Base-by-base conservation (phyloP, 2,888 invertebrate species). In the Leucozona laternaria region DNA sequence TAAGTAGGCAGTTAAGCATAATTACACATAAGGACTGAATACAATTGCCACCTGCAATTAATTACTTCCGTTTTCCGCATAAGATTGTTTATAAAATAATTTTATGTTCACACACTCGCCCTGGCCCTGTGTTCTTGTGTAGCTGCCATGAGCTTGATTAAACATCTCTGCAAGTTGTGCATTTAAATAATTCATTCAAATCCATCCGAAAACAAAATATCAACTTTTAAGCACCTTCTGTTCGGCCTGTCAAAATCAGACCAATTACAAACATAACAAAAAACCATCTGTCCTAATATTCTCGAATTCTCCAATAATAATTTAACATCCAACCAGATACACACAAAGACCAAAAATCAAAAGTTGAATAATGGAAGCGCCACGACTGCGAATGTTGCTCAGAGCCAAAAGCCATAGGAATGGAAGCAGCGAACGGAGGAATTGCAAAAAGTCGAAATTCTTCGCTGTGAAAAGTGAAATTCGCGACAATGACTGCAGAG, bases 391-490 rank as follows among this genome's bases (percentile, higher is more conserved):
- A 60, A 20, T 3, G 60, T 40, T 37, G 17, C 20, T 60, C n/a
- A 15, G 60, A 22, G 55, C 15, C 28, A 57, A 57, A 57, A 5
- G 31, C 37, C 37, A 58, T 37, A 60, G 40, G 25, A 40, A 22
- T 22, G 25, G 10, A 17, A 22, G 10, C 43, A 40, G 10, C 43
- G 25, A 43, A 43, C 43, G 11, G 11, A 62, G 11, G 11, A 62
- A 62, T 43, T 43, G 62, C 62, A 43, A 43, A 43, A 43, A 43
- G 62, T 43, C n/a, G 62, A 62, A 17, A 62, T 62, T 62, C n/a
- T 25, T 60, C 45, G 17, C n/a, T n/a, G n/a, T n/a, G n/a, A n/a
- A n/a, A n/a, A n/a, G 17, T 62, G 40, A 62, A 25, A 25, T 43
- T 28, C 58, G 58, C 22, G 58, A 37, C 34, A 22, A 37, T 60